A percentile compares a stretch with the other conserved stretches of the same genome.
phyloP scores from a whole-genome alignment of 2,888 invertebrate species.

The Dryadula phaetusa region DNA sequence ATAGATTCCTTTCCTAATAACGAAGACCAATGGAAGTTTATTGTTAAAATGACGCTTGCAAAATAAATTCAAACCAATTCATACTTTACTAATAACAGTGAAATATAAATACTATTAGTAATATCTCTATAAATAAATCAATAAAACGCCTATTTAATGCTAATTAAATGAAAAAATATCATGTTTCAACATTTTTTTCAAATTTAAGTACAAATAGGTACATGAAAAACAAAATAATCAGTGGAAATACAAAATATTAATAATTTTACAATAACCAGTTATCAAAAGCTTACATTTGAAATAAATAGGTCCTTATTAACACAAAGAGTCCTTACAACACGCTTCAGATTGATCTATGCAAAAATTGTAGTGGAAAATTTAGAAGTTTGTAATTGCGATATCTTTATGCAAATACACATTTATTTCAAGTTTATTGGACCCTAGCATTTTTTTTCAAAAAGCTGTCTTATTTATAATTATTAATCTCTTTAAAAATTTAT shows the following conservation, averaged over 20 bases:
- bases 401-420: slow-evolving; percentile 32
- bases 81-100: slow-evolving; percentile 1
- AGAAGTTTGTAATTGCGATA: slow-evolving; percentile 38
- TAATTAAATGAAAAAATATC: slow-evolving; percentile 1
- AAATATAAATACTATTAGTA: slow-evolving; percentile 5
- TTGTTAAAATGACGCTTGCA: slow-evolving; percentile 21
- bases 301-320: slow-evolving; percentile 40
- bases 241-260: neutral
- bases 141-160: neutral
- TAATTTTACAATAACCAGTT: neutral
- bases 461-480: slow-evolving; percentile 77
- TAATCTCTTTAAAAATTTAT: slow-evolving; percentile 79
- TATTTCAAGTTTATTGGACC: slow-evolving; percentile 66
- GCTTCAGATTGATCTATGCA: slow-evolving; percentile 28
- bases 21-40: slow-evolving; percentile 79
- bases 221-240: neutral
- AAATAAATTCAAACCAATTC: slow-evolving; percentile 16
- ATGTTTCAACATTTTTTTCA: neutral
- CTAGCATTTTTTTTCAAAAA: slow-evolving; percentile 79
- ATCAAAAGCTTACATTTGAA: slow-evolving; percentile 30
- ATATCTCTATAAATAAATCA: slow-evolving; percentile 9
- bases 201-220: slow-evolving; percentile 1
- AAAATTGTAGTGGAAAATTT: slow-evolving; percentile 35
- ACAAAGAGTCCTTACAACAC: slow-evolving; percentile 27
- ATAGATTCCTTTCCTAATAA: slow-evolving; percentile 62